Conservation (phyloP, 2,797 vertebrate species). For the Sparidentex hasta region DNA sequence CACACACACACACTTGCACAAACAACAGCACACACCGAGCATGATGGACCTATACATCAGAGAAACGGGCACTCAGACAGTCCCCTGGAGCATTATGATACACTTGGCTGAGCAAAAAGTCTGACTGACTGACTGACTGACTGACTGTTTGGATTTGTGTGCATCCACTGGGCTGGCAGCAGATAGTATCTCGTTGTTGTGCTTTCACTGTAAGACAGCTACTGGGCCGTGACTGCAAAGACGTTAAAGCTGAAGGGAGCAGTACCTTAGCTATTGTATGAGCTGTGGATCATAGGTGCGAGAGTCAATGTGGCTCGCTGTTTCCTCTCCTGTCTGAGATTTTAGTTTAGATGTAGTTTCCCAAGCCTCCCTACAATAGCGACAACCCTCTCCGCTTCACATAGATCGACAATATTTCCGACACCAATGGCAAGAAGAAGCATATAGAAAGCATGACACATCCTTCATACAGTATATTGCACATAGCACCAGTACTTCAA, state of each 20-base stretch:
- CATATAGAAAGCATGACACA: conserved; percentile 54
- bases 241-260: background rate
- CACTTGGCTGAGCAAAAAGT: conserved; percentile 65
- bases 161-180: conserved; percentile 37
- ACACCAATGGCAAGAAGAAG: conserved; percentile 33
- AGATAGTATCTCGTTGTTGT: conserved; percentile 56
- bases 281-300: background rate
- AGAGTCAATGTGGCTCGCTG: no score
- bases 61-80: conserved; percentile 61
- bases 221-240: conserved; percentile 32
- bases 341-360: conserved; percentile 1
- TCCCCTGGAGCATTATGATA: conserved; percentile 57
- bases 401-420: conserved; percentile 31
- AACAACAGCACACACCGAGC: conserved; percentile 25
- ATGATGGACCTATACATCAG: conserved; percentile 58
- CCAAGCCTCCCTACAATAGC: background rate
- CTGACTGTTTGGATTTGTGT: conserved; percentile 37
- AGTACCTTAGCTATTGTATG: background rate
- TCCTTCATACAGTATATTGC: conserved; percentile 68
- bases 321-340: conserved; percentile 17
- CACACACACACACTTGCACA: no score
- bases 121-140: conserved; percentile 36
- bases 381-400: conserved; percentile 23
- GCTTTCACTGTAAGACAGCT: conserved; percentile 46
- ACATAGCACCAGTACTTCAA: conserved; percentile 68